A percentile compares a stretch with the other conserved stretches of the same genome.
Conservation (phyloP, 2,113 vertebrate species). For the Lepisosteus osseus region DNA sequence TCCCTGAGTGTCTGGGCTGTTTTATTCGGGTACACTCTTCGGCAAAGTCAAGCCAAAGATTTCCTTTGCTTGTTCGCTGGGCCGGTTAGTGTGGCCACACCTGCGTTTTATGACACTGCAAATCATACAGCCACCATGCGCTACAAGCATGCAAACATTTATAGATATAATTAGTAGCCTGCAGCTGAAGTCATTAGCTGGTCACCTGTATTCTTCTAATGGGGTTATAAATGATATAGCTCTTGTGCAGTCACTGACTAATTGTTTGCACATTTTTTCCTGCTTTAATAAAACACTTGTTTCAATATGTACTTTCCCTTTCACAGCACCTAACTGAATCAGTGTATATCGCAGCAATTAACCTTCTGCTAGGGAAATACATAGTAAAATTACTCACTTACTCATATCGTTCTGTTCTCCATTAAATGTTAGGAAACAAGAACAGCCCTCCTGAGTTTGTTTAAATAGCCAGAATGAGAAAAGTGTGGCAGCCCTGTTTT, state of each 20-base stretch:
- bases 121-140: conserved; percentile 18
- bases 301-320: conserved; percentile 28
- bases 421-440: no score
- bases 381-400: no score
- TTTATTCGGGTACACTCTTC: background rate
- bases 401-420: no score
- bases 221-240: conserved; percentile 42
- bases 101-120: conserved; percentile 15
- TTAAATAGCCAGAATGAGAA: no score
- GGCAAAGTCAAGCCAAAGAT: background rate
- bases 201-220: conserved; percentile 58
- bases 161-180: conserved; percentile 37
- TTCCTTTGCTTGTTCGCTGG: background rate
- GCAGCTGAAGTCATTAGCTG: conserved; percentile 52
- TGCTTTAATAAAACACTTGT: conserved; percentile 40
- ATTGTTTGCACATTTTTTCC: conserved; percentile 32
- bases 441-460: no score
- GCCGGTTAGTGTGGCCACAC: conserved; percentile 10
- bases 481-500: no score
- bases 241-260: conserved; percentile 27
- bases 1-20: background rate
- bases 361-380: background rate
- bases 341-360: conserved; percentile 7
- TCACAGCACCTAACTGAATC: conserved; percentile 17
- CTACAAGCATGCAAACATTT: conserved; percentile 27